Evolutionary conservation across 2,888 invertebrate species (phyloP).

Genomic region (Orthosia gothica): DNA sequence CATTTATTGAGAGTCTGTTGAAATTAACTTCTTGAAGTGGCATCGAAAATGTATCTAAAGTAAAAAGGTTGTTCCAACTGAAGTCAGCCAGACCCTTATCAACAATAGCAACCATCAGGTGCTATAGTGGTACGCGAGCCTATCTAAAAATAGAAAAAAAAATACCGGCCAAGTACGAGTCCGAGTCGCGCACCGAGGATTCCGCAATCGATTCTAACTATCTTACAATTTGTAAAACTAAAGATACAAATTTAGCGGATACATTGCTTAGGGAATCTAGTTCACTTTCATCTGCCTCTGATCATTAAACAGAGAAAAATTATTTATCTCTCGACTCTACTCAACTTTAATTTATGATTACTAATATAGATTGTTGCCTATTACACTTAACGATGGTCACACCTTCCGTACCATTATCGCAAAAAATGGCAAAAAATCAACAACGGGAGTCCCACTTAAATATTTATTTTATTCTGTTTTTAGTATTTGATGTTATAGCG

Average conservation of each 20-base stretch:
- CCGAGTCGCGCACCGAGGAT: no score
- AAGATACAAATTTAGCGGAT: constrained; percentile 12
- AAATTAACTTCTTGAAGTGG: not conserved
- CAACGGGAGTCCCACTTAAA: no score
- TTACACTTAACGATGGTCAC: constrained; percentile 33
- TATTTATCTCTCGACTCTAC: constrained; percentile 8
- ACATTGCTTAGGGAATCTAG: constrained; percentile 1
- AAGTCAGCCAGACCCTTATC: not conserved
- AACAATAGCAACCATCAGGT: no score
- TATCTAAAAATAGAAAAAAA: no score
- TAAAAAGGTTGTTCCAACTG: not conserved
- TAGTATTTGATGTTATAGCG: no score
- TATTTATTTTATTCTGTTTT: no score
- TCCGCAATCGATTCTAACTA: no score
- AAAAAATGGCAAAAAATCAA: no score
- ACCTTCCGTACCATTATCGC: no score
- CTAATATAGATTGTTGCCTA: constrained; percentile 13
- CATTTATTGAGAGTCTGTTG: not conserved
- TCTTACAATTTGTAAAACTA: not conserved
- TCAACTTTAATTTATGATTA: constrained; percentile 12
- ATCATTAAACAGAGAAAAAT: constrained; percentile 7
- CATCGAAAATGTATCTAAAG: not conserved
- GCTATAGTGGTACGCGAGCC: no score
- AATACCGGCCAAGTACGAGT: no score
- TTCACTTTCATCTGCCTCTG: constrained; percentile 22